Base-by-base conservation (phyloP, 2,113 vertebrate species). In the Rhynchopsitta pachyrhyncha region DNA sequence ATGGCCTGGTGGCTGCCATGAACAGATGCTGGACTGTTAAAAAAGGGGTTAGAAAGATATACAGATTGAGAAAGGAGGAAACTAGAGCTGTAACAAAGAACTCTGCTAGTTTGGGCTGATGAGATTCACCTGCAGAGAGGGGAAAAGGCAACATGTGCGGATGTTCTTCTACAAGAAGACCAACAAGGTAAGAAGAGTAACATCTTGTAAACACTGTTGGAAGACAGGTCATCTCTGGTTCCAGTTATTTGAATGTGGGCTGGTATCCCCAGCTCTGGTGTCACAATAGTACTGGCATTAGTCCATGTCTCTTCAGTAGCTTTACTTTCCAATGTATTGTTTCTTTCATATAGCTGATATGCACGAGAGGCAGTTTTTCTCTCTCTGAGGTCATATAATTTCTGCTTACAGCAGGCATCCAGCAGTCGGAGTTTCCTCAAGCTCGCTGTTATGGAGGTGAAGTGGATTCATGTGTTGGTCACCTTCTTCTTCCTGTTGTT, bases 401-500 rank as follows among this genome's bases (percentile, higher is more conserved):
- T 77, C 74, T 86, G 13, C 42, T 41, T 57, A 22, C 88, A 90
- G 82, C 84, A 96, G 73, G 83, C 92, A 11, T 68, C 97, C 39
- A 88, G 93, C 25, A 87, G 97, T 52, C 67, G 97, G 59, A 97
- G 94, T 76, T 86, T 98, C 59, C 96, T 95, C 57, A 96, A 60
- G 18, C 78, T 88, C 47, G n/a, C 66, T 18, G 83, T 69, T 50
- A 98, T 98, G 97, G 98, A 98, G 94, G 93, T 98, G 95, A 99
- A 98, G 81, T 98, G 98, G 98, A 96, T 98, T 47, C 97, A 98
- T 1, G 41, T 97, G 12, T 95, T 97, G n/a, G 97, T 98, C 17
- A 33, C 98, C 7, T 96, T 99, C 97, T 98, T 99, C 89, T 97
- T 99, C 63, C 89, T 99, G 84, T 86, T 99, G 6, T 99, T 98